Percentiles rank a stretch among this genome's conserved stretches.
These are phyloP conservation scores for Lycodopsis pacificus DNA, from an alignment of 2,797 vertebrate species.

Conservation along the genomic window DNA sequence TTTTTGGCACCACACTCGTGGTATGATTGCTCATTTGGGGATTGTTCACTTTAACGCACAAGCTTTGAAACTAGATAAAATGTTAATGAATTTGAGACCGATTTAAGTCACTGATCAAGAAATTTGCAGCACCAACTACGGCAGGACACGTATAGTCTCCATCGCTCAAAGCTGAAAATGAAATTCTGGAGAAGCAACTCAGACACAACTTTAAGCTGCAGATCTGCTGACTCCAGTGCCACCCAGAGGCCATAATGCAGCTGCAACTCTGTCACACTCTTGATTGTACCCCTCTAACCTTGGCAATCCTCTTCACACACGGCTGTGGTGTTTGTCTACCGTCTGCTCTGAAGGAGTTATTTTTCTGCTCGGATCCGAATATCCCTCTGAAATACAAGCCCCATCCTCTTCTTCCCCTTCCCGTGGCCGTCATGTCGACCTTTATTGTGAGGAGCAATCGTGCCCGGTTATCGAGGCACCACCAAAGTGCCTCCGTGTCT, in stretches of 20 bases:
- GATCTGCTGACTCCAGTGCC: slow-evolving; percentile 58
- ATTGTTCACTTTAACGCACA: slow-evolving; percentile 9
- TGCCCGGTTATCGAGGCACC: slow-evolving; percentile 18
- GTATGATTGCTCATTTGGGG: slow-evolving; percentile 40
- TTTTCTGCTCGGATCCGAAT: slow-evolving; percentile 48
- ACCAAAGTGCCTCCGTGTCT: slow-evolving; percentile 7
- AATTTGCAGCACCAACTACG: background rate
- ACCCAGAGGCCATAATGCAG: slow-evolving; percentile 51
- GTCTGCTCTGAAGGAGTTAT: slow-evolving; percentile 27
- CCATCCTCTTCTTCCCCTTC: slow-evolving; percentile 13
- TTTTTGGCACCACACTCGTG: slow-evolving; percentile 12
- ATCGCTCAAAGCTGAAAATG: background rate
- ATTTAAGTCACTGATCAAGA: slow-evolving; percentile 30
- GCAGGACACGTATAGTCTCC: slow-evolving; percentile 16
- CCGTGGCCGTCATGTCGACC: slow-evolving; percentile 1
- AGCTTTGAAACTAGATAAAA: slow-evolving; percentile 24
- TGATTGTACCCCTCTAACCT: slow-evolving; percentile 47
- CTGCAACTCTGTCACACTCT: slow-evolving; percentile 38
- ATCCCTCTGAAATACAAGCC: slow-evolving; percentile 19
- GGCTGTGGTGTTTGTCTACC: slow-evolving; percentile 19
- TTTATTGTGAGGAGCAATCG: slow-evolving; percentile 46
- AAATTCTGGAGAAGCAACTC: background rate
- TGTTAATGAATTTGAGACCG: slow-evolving; percentile 33
- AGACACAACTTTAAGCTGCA: background rate
- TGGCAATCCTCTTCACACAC: slow-evolving; percentile 39